Evolutionary conservation across 2,888 invertebrate genomes (phyloP), one percentile per base, ranked within the genome.

Genomic region (Opisthograptis luteolata): DNA sequence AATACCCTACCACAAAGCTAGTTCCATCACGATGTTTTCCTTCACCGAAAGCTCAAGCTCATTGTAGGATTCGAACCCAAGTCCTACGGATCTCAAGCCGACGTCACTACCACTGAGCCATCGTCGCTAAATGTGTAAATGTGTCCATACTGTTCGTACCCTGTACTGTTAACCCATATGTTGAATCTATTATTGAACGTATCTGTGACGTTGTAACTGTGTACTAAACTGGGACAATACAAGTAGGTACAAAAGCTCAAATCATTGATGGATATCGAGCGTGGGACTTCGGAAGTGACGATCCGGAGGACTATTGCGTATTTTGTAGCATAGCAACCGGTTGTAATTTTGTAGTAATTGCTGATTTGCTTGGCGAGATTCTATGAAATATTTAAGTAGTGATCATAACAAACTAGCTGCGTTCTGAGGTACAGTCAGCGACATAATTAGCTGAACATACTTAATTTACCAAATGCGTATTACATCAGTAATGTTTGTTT

Each of bases 251-350:
- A 24, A 36, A 12, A 35, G 42, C 13, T 25, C 9, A 9, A 42
- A 31, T 3, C 24, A 14, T 64, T 58, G 49, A 69, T 76, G 40
- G 34, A 75, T 55, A 54, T 47, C 62, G 59, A 68, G 64, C 76
- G 79, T 76, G 79, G 72, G 75, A 76, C 28, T 66, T 76, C 74
- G 73, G 76, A 76, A 75, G 67, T 70, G 55, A 43, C 8, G 27
- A 34, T 20, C 19, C 17, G 65, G 66, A 58, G 60, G 60, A n/a
- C 28, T 10, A 51, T 53, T 49, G 25, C 47, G 34, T 30, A 28
- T 34, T 19, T 30, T 55, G 19, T 41, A 13, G 1, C 32, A 3
- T 2, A 25, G 25, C 10, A 19, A n/a, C 30, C 8, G n/a, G n/a
- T n/a, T n/a, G 22, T 15, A 12, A 17, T 13, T 22, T 9, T 20